Percentiles rank a stretch among this genome's conserved stretches.
Conservation (phyloP, 2,888 invertebrate genomes). For the Cabera pusaria region DNA sequence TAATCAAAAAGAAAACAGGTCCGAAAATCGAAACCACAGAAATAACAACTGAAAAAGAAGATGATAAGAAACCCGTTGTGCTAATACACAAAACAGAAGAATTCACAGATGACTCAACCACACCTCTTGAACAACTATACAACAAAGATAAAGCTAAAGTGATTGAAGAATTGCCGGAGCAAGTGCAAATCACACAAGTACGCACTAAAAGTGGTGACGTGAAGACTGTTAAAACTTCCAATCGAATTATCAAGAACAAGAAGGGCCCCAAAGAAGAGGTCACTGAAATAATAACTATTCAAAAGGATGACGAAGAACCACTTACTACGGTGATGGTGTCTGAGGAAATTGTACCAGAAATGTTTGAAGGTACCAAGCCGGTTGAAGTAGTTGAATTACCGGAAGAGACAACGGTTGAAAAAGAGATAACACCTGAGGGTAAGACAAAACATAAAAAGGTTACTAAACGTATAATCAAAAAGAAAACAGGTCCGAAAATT, state of each 20-base stretch:
- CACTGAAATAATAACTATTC: conserved; percentile 35
- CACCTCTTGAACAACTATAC: too few relatives aligned
- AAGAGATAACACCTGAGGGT: conserved; percentile 4
- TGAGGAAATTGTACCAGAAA: conserved; percentile 30
- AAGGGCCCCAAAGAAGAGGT: conserved; percentile 36
- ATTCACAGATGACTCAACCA: too few relatives aligned
- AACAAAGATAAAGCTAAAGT: conserved; percentile 9
- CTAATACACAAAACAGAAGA: too few relatives aligned
- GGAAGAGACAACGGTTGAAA: conserved; percentile 14
- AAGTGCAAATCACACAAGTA: conserved; percentile 41
- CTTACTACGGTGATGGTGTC: conserved; percentile 53
- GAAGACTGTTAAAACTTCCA: conserved; percentile 47
- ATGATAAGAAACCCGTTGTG: too few relatives aligned
- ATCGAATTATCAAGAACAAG: conserved; percentile 40
- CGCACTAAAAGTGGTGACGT: conserved; percentile 34
- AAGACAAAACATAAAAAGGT: conserved; percentile 1
- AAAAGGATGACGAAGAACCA: conserved; percentile 34
- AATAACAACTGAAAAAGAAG: too few relatives aligned
- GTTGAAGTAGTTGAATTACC: conserved; percentile 18
- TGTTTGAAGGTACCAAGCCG: not conserved
- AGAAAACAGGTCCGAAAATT: conserved; percentile 47
- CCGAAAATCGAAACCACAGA: too few relatives aligned
- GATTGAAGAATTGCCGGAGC: conserved; percentile 19
- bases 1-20: too few relatives aligned
- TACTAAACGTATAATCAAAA: conserved; percentile 33